Conservation (phyloP, 2,113 vertebrate genomes). For the Neofelis nebulosa region DNA sequence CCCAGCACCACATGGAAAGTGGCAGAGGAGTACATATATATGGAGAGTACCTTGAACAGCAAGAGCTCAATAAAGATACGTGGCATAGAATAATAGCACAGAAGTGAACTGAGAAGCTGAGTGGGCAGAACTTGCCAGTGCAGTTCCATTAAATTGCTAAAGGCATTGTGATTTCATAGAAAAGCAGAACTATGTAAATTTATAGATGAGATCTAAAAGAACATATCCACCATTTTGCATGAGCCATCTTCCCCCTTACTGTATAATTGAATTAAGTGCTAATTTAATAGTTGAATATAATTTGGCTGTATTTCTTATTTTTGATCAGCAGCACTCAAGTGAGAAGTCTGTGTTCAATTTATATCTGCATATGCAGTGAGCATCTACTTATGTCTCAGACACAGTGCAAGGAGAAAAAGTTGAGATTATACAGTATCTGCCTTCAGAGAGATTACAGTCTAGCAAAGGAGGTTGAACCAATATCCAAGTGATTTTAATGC, state of each 20-base stretch:
- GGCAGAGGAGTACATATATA: not conserved
- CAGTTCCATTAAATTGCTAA: not conserved
- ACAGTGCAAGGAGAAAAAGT: not conserved
- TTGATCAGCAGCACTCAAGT: not conserved
- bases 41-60: not conserved
- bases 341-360: not conserved
- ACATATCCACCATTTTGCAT: not conserved
- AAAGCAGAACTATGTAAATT: not conserved
- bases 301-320: not conserved
- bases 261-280: not conserved
- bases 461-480: not conserved
- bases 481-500: not conserved
- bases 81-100: not conserved
- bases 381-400: not conserved
- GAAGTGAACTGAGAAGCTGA: not conserved
- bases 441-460: slow-evolving; percentile 11
- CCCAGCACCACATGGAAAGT: not conserved
- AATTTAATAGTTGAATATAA: not conserved
- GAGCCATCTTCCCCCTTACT: not conserved
- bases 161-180: not conserved
- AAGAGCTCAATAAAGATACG: not conserved
- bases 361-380: not conserved
- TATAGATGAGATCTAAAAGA: not conserved
- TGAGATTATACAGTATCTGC: not conserved
- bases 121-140: not conserved